These are phyloP conservation scores for Podarcis lilfordi DNA, from an alignment of 2,797 vertebrate genomes.

Conservation along the genomic window DNA sequence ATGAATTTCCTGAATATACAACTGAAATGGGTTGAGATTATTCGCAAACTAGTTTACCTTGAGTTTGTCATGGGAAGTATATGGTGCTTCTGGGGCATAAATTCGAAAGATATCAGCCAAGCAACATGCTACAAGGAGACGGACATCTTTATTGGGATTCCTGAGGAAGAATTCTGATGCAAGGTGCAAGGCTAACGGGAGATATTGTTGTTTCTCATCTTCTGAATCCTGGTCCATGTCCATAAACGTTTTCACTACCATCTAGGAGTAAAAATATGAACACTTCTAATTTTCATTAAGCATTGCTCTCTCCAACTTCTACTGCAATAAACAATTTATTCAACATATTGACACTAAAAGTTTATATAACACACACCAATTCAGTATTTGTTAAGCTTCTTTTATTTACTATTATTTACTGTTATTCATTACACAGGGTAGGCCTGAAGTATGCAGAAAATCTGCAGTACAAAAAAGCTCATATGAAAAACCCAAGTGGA, in stretches of 20 bases:
- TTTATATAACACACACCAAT: no score
- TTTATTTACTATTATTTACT: neutral
- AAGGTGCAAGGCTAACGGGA: slow-evolving; percentile 95
- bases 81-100: slow-evolving; percentile 98
- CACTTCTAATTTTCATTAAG: slow-evolving; percentile 19
- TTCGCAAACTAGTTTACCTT: slow-evolving; percentile 83
- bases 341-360: neutral
- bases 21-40: neutral
- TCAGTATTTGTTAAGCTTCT: neutral
- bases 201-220: slow-evolving; percentile 99
- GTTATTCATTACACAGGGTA: neutral
- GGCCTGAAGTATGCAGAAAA: no score
- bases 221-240: slow-evolving; percentile 99
- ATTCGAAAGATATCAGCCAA: slow-evolving; percentile 99
- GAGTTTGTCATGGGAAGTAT: slow-evolving; percentile 98
- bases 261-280: slow-evolving; percentile 76
- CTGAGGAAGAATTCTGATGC: slow-evolving; percentile 99
- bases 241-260: slow-evolving; percentile 99
- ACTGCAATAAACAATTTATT: neutral
- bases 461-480: no score
- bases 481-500: no score
- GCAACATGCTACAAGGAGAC: slow-evolving; percentile 97
- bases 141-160: slow-evolving; percentile 99
- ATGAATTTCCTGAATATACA: neutral
- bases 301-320: slow-evolving; percentile 23